Base-by-base conservation (phyloP, 2,113 vertebrate genomes). In the Psephotus haematonotus region DNA sequence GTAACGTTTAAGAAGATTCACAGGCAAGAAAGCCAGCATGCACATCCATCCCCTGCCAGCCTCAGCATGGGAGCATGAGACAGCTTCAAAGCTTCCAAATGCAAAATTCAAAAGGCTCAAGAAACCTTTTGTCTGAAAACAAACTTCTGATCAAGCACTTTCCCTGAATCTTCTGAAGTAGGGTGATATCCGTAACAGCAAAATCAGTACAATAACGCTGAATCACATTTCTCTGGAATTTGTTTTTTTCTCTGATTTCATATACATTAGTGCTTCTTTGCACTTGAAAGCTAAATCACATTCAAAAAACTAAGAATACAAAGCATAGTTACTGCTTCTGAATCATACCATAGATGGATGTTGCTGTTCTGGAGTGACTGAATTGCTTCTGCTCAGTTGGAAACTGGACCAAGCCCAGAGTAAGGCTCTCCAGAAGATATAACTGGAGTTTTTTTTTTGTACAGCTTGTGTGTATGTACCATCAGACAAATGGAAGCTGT, bases 61-160 rank as follows among this genome's bases (percentile, higher is more conserved):
- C 85, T 93, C 47, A 86, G 65, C 55, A 43, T 65, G 72, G 88
- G 47, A 80, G 8, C 37, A 46, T 63, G 62, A 86, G 50, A 59
- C 60, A 94, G 27, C 76, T 96, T 96, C 89, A 96, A 93, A 94
- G 81, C 17, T 74, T 95, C 29, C 70, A 79, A 87, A 92, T 0
- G 2, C 49, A 87, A 81, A 74, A 89, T 82, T 84, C 41, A 80
- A 87, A 95, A 80, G n/a, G 8, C 43, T 86, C 22, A 79, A 57
- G 46, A 88, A 85, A 80, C 8, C 11, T 55, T 84, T 84, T 93
- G 33, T 52, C 44, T 4, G 2, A 82, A 96, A 93, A 70, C 44
- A 86, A 82, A 81, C 43, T 82, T 90, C 62, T 86, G 77, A 75
- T 92, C 12, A 60, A 83, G 39, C 8, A 33, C 9, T 78, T 75